phyloP scores from a whole-genome alignment of 2,113 vertebrate genomes.

The Zootoca vivipara region DNA sequence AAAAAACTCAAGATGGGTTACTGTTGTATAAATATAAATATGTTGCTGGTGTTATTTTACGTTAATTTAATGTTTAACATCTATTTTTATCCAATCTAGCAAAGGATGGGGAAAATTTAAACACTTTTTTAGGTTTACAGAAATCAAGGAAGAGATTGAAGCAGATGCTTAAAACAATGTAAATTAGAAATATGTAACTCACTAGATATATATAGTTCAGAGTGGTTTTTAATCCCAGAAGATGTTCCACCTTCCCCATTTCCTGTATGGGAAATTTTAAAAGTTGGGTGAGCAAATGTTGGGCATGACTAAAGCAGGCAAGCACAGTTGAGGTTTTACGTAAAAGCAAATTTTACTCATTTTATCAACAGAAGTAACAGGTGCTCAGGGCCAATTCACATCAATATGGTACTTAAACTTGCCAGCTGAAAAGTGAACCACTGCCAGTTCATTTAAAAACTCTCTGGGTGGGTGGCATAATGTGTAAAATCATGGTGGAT shows the following conservation, averaged over 20 bases:
- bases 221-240: not conserved
- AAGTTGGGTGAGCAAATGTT: not conserved
- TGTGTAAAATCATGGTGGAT: not conserved
- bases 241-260: not conserved
- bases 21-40: not conserved
- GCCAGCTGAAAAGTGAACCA: not conserved
- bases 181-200: not conserved
- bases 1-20: not conserved
- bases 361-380: not conserved
- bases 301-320: not conserved
- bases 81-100: not conserved
- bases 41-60: not conserved
- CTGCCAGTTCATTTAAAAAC: not conserved
- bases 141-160: not conserved
- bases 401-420: not conserved
- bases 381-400: not conserved
- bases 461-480: not conserved
- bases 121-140: not conserved
- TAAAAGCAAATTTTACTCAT: not conserved
- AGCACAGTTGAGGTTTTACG: not conserved
- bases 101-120: not conserved
- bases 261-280: not conserved
- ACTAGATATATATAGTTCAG: not conserved
- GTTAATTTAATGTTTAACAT: not conserved
- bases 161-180: not conserved